A percentile compares a stretch with the other conserved stretches of the same genome.
These are phyloP conservation scores for Morelia viridis DNA, from an alignment of 2,797 vertebrate genomes.

Conservation along the genomic window DNA sequence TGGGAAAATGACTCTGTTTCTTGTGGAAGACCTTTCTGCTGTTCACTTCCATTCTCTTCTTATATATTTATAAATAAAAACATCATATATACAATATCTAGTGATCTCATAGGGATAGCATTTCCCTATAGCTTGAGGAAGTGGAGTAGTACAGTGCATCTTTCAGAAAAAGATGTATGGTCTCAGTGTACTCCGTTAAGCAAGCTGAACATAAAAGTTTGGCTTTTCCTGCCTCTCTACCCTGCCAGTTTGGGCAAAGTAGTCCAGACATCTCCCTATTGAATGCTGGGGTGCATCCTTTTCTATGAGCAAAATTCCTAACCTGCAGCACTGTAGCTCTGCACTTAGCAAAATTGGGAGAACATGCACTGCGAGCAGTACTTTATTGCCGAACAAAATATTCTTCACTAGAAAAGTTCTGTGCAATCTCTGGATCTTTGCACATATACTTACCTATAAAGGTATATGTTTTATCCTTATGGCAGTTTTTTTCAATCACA, in stretches of 20 bases:
- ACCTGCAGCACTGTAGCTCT: neutral
- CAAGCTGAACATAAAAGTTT: neutral
- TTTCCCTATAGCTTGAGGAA: neutral
- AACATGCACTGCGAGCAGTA: neutral
- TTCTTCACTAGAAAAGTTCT: neutral
- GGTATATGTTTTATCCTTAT: neutral
- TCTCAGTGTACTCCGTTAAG: neutral
- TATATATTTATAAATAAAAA: neutral
- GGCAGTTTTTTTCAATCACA: conserved; percentile 76
- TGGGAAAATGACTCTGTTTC: neutral
- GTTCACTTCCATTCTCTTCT: neutral
- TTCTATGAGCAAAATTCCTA: neutral
- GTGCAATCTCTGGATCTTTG: neutral
- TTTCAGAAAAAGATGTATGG: neutral
- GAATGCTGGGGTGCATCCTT: neutral
- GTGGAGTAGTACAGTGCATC: neutral
- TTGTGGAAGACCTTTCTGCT: neutral
- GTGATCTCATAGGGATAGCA: neutral
- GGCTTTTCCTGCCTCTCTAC: neutral
- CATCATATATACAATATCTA: too few species aligned
- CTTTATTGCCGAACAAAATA: neutral
- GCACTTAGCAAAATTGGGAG: neutral
- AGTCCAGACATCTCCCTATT: neutral
- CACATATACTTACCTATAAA: conserved; percentile 58
- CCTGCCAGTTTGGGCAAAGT: neutral